Base-by-base conservation (phyloP, 1,140 invertebrate genomes). In the Zaprionus lachaisei region DNA sequence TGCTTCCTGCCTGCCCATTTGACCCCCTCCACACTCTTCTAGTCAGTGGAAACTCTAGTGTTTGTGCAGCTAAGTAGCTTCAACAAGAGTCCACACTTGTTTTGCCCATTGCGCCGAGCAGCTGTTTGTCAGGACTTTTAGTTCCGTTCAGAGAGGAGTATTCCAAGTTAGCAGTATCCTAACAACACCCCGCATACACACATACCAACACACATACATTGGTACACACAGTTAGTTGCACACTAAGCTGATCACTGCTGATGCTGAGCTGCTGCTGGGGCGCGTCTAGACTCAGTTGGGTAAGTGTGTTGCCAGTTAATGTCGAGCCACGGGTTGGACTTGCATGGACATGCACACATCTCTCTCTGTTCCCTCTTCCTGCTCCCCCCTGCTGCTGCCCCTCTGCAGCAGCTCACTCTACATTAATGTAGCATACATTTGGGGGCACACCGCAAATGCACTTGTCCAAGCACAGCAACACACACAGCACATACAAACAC, bases 351-450 rank as follows among this genome's bases (percentile, higher is more conserved):
- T 11, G 44, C 44, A 64, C 58, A 71, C 61, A 44, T 37, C 26
- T 38, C 12, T 6, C n/a, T 24, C 20, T 24, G 17, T 17, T 14
- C 54, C 44, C 34, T 28, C 5, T 41, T 17, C 51, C 44, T 38
- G 20, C 20, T 2, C 37, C 12, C 12, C 12, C 6, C 17, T 65
- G 5, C 14, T 31, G 14, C 24, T 20, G 14, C 17, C 24, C 15
- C 51, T n/a, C 77, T 65, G 56, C 55, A 55, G 28, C 69, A 60
- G 76, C 73, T 77, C 63, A 47, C n/a, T 81, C 51, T 65, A 70
- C 74, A 90, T 89, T 87, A 87, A 84, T 80, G 74, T 84, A 70
- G 81, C 72, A 79, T 81, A 83, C 77, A 83, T 84, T 83, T 69
- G 73, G 71, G 77, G 77, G 83, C 78, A 79, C 47, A 78, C 84